Evolutionary conservation across 2,888 invertebrate species (phyloP).

Genomic region (Tetheella fluctuosa): DNA sequence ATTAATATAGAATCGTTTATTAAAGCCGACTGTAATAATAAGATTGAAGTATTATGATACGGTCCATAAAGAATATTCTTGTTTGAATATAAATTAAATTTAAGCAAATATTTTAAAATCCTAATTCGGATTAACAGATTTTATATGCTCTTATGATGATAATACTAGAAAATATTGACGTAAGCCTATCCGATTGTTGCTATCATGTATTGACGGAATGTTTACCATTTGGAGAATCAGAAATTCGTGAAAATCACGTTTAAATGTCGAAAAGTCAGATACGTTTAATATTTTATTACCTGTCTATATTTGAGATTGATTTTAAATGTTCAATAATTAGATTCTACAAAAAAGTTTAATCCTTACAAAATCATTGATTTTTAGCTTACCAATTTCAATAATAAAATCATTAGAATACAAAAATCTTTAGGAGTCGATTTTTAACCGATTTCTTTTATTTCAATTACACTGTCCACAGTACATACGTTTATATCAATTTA

Average conservation of each 20-base stretch:
- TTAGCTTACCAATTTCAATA: too few species aligned
- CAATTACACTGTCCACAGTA: too few species aligned
- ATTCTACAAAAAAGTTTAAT: neutral
- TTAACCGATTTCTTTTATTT: too few species aligned
- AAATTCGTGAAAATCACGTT: neutral
- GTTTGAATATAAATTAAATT: slow-evolving; percentile 65
- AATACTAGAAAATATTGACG: slow-evolving; percentile 28
- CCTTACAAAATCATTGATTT: neutral
- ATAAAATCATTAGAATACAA: too few species aligned
- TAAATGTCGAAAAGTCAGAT: neutral
- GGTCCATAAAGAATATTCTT: slow-evolving; percentile 55
- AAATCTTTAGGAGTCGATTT: too few species aligned
- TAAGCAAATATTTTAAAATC: slow-evolving; percentile 58
- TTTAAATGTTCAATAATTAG: neutral
- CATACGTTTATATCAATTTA: too few species aligned
- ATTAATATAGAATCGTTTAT: slow-evolving; percentile 60
- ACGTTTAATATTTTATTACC: neutral
- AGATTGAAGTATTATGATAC: slow-evolving; percentile 56
- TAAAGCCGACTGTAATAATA: slow-evolving; percentile 51
- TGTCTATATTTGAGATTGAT: neutral
- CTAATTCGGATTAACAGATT: slow-evolving; percentile 41
- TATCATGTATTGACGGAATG: slow-evolving; percentile 18
- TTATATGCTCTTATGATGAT: slow-evolving; percentile 34
- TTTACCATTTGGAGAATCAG: slow-evolving; percentile 11
- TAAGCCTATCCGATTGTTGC: slow-evolving; percentile 21